Conservation (phyloP, 2,113 vertebrate species). For the Grus americana region DNA sequence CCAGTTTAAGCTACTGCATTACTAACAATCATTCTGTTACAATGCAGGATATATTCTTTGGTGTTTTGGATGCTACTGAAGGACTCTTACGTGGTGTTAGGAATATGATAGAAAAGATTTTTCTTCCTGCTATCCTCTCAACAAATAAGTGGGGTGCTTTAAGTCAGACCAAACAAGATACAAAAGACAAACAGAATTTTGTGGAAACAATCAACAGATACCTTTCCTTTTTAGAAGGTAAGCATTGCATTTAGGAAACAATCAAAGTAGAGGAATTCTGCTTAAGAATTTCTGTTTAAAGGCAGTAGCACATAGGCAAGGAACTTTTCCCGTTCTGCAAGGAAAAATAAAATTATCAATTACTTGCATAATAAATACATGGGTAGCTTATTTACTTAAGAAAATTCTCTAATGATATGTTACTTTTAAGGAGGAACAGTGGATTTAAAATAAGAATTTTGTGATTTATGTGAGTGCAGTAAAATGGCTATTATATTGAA, state of each 20-base stretch:
- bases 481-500: background rate
- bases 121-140: slow-evolving; percentile 76
- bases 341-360: background rate
- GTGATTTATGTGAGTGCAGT: background rate
- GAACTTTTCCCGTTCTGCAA: background rate
- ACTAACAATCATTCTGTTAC: background rate
- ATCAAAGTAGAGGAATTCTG: background rate
- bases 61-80: slow-evolving; percentile 78
- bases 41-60: slow-evolving; percentile 80
- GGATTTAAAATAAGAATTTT: background rate
- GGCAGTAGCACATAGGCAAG: background rate
- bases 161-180: slow-evolving; percentile 74
- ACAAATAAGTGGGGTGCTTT: slow-evolving; percentile 80
- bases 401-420: background rate
- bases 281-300: background rate
- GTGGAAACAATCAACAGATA: slow-evolving; percentile 73
- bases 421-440: background rate
- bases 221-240: slow-evolving; percentile 80
- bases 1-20: background rate
- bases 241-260: slow-evolving; percentile 37
- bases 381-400: background rate
- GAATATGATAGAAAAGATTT: slow-evolving; percentile 64
- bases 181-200: slow-evolving; percentile 74
- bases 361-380: background rate
- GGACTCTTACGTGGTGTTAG: slow-evolving; percentile 76